Percentiles rank a stretch among this genome's conserved stretches.
Evolutionary conservation across 2,113 vertebrate species (phyloP).

Genomic region (Chaenogobius annularis): DNA sequence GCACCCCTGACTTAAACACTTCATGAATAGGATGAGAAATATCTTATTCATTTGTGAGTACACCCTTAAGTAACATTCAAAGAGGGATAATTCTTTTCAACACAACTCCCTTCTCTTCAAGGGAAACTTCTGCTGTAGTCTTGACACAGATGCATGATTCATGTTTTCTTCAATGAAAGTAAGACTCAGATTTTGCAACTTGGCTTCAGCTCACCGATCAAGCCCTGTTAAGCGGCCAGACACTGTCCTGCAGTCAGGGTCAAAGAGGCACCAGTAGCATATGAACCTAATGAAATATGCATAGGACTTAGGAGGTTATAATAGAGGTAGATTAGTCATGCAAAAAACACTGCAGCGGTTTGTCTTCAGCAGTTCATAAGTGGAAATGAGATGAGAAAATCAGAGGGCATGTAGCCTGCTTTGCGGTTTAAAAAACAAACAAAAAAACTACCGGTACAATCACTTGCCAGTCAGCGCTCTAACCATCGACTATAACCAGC

Average conservation of each 20-base stretch:
- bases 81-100: too few species aligned
- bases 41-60: too few species aligned
- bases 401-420: too few species aligned
- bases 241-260: not conserved
- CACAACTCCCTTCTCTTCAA: too few species aligned
- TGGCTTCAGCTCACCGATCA: not conserved
- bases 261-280: conserved; percentile 42
- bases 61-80: too few species aligned
- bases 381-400: not conserved
- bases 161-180: not conserved
- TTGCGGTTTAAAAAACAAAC: too few species aligned
- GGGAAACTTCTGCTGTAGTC: too few species aligned
- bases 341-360: not conserved
- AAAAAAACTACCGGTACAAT: too few species aligned
- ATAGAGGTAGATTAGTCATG: not conserved
- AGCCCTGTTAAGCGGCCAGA: not conserved
- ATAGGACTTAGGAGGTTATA: conserved; percentile 9
- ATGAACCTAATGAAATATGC: conserved; percentile 52
- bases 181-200: not conserved
- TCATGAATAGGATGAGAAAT: too few species aligned
- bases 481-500: too few species aligned
- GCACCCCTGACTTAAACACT: too few species aligned
- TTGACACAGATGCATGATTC: not conserved
- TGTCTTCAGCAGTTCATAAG: not conserved
- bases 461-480: too few species aligned